Evolutionary conservation across 2,113 vertebrate genomes (phyloP), one percentile per base, ranked within the genome.

Genomic region (Phalacrocorax carbo): DNA sequence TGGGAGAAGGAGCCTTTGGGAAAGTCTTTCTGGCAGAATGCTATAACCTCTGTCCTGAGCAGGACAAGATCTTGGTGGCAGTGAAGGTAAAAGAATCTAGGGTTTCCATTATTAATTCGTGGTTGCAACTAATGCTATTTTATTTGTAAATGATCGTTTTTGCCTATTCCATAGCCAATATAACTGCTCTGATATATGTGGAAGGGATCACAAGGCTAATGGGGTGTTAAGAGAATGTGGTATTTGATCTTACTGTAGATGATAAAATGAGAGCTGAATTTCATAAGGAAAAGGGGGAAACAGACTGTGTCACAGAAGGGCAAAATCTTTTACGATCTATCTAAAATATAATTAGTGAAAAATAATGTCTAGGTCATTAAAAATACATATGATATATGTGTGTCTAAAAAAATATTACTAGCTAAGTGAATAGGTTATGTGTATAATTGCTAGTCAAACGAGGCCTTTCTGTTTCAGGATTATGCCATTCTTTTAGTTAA

Each of bases 1-100:
- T 99, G 79, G 99, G 99, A 87, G 99, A 99, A 98, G 99, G 99
- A 95, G 99, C 99, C 66, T 99, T 99, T 84, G 99, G 99, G 40
- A 99, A 99, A 98, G 99, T 99, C 85, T 99, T 99, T 97, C 97
- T 99, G 91, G 99, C 99, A 1, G 99, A 99, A 97, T 99, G 99
- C 96, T 99, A 99, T 96, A 99, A 99, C 97, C 98, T 99, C 69
- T 99, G 98, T 88, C 98, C 99, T 1, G 99, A 99, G 90, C 99
- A 99, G 96, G 99, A 99, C 93, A 99, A 99, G 98, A 99, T 99
- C 95, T 98, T 99, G 94, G 99, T 99, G 95, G 99, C 99, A 68
- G 99, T 99, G 93, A 99, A 99, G 99, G 99, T 99, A 99, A 98
- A 96, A 90, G 15, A 82, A 38, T 72, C 42, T 88, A 71, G 29